A percentile compares a stretch with the other conserved stretches of the same genome.
Conservation (phyloP, 2,888 invertebrate genomes). For the Dolichopus griseipennis region DNA sequence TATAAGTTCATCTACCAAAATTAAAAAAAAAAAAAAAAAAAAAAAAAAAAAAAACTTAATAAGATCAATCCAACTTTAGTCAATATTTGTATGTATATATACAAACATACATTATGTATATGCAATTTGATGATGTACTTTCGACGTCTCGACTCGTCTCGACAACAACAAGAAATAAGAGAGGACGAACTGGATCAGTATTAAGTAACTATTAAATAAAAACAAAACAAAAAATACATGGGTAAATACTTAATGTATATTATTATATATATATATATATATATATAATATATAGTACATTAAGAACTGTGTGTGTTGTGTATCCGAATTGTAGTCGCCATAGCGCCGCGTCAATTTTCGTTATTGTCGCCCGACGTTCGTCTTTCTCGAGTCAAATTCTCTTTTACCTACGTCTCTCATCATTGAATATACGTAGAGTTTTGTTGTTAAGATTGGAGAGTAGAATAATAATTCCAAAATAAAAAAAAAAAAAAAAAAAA, state of each 20-base stretch:
- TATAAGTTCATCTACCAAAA: background rate
- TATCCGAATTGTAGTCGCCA: background rate
- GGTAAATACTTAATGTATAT: no score
- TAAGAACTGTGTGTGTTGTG: background rate
- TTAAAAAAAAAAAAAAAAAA: background rate
- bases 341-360: conserved; percentile 4
- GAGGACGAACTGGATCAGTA: background rate
- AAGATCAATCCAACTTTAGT: background rate
- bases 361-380: background rate
- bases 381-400: background rate
- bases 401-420: background rate
- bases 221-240: no score
- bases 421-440: background rate
- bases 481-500: background rate
- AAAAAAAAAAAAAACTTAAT: background rate
- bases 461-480: background rate
- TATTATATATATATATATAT: background rate
- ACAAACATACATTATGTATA: background rate
- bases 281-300: background rate
- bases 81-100: background rate
- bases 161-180: background rate
- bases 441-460: background rate
- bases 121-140: background rate
- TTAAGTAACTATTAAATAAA: background rate
- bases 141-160: background rate